Evolutionary conservation across 2,113 vertebrate genomes (phyloP).

Genomic region (Rana temporaria): DNA sequence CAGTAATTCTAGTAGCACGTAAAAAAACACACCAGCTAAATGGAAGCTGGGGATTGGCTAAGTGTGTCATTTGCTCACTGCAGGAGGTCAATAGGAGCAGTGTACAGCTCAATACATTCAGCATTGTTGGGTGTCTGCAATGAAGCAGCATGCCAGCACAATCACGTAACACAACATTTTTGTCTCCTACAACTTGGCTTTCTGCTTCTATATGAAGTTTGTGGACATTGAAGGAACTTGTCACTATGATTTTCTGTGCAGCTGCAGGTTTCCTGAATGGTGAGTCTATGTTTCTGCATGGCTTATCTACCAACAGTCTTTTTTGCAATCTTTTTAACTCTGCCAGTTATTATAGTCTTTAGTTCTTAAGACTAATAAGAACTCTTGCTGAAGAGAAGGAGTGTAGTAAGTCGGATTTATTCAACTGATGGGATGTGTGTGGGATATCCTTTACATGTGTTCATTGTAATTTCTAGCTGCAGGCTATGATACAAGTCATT

Average conservation of each 20-base stretch:
- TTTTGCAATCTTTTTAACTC: constrained; percentile 13
- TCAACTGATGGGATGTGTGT: background rate
- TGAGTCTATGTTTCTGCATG: background rate
- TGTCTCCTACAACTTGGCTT: background rate
- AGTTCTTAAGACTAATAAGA: too few relatives aligned
- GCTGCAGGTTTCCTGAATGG: constrained; percentile 10
- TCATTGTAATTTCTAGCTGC: constrained; percentile 28
- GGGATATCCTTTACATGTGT: background rate
- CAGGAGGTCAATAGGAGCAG: constrained; percentile 16
- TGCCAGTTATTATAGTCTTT: too few relatives aligned
- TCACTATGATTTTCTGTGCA: constrained; percentile 30
- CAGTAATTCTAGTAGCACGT: too few relatives aligned
- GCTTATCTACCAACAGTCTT: background rate
- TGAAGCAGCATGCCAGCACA: constrained; percentile 8
- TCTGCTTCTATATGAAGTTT: background rate
- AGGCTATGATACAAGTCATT: background rate
- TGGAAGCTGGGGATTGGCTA: background rate
- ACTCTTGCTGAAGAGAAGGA: background rate
- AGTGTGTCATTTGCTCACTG: background rate
- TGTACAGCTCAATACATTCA: constrained; percentile 31
- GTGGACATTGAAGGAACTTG: background rate
- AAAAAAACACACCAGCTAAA: too few relatives aligned
- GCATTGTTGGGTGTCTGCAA: constrained; percentile 16
- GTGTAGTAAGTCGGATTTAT: background rate
- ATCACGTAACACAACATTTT: background rate